Evolutionary conservation across 2,888 invertebrate genomes (phyloP).

Genomic region (Meandrusa payeni): DNA sequence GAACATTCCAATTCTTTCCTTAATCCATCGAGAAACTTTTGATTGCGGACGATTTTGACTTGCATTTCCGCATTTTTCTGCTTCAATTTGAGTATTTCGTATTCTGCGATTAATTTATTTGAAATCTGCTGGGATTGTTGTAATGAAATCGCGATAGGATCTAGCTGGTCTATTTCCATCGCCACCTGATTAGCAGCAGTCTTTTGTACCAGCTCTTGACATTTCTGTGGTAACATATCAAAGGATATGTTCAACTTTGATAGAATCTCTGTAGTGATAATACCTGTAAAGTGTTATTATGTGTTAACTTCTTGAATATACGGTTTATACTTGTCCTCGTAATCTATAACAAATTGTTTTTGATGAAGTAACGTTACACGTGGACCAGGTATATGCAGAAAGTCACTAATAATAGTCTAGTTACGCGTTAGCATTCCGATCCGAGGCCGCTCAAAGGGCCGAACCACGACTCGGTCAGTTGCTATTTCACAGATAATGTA

Average conservation of each 20-base stretch:
- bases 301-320: no score
- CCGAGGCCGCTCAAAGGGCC: no score
- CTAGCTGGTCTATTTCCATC: conserved; percentile 44
- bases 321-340: no score
- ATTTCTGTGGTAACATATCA: conserved; percentile 56
- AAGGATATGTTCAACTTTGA: conserved; percentile 53
- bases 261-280: conserved; percentile 49
- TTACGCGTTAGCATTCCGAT: no score
- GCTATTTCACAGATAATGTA: no score
- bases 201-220: conserved; percentile 47
- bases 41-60: conserved; percentile 58
- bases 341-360: no score
- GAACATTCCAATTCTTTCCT: conserved; percentile 54
- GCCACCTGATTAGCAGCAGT: conserved; percentile 40
- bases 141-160: conserved; percentile 51
- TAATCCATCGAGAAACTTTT: conserved; percentile 48
- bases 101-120: conserved; percentile 54
- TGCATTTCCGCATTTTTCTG: conserved; percentile 59
- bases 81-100: conserved; percentile 56
- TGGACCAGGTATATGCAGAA: no score
- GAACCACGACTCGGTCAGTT: no score
- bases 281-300: conserved; percentile 40
- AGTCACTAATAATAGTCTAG: no score
- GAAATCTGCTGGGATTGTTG: conserved; percentile 45
- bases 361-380: no score